Base-by-base conservation (phyloP, 2,113 vertebrate species). In the Rana temporaria region DNA sequence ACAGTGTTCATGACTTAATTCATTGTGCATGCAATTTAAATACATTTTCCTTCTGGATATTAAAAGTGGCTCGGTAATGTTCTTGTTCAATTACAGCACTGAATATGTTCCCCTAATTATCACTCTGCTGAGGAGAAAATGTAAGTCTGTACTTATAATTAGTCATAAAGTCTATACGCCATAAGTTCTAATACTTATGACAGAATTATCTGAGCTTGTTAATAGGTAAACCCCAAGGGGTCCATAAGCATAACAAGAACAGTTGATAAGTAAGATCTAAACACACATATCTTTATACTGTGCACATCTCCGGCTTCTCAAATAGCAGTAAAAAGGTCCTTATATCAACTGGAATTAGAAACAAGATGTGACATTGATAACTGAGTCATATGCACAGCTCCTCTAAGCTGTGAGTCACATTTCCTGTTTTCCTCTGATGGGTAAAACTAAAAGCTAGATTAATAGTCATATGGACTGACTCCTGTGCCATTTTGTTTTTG, bases 371-470 rank as follows among this genome's bases (percentile, higher is more conserved):
- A 78, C 76, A 78, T 81, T 81, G 78, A 71, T 71, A 81, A 19
- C 78, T 71, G 78, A 81, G 34, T 81, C 56, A 81, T 71, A 66
- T 38, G 18, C 64, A 69, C 26, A 17, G 65, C 78, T 71, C 22
- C 34, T 71, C 20, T 62, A 81, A 71, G 20, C 67, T 63, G 32
- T 81, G 78, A 81, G 56, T 81, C 78, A 71, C 66, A 70, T 81
- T 62, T 70, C 78, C 67, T 81, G 66, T 71, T 70, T 71, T 81
- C 56, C 59, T 81, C 16, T 71, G 56, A 69, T 69, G 55, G 55
- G 59, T 79, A 69, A 70, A 70, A 14, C 17, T 12, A 60, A 71
- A 59, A 17, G 48, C 53, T 67, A 53, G 34, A 63, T 70, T 63
- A 71, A 81, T 71, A 52, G 56, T 77, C 70, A 32, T 57, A 56